These are phyloP conservation scores for Cremastinae sp. DNA, from an alignment of 2,888 invertebrate species.

Conservation along the genomic window DNA sequence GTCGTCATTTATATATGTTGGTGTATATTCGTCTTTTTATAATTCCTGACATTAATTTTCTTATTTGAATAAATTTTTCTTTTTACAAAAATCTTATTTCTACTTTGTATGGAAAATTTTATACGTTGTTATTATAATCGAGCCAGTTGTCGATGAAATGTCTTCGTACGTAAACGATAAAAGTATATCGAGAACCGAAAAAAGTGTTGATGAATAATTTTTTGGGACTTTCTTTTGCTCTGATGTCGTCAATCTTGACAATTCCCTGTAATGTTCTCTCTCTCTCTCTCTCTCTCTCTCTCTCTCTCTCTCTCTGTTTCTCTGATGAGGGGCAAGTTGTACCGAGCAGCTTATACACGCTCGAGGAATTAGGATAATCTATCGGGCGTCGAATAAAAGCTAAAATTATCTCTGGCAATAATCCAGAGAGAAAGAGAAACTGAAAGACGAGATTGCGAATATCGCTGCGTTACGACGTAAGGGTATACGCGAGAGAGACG, in stretches of 20 bases:
- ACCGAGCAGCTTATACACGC: conserved; percentile 58
- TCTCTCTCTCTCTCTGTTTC: conserved; percentile 1
- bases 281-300: conserved; percentile 6
- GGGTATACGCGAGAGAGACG: conserved; percentile 8
- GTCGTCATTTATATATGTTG: too few relatives aligned
- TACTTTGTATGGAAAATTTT: too few relatives aligned
- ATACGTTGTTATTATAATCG: too few relatives aligned
- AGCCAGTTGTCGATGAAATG: too few relatives aligned
- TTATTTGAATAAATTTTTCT: too few relatives aligned
- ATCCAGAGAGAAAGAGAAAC: conserved; percentile 66
- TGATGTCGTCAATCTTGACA: not conserved
- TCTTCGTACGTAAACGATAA: too few relatives aligned
- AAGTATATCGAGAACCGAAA: too few relatives aligned
- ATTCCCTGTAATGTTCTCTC: not conserved
- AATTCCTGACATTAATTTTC: too few relatives aligned
- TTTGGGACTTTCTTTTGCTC: too few relatives aligned
- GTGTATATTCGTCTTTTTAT: too few relatives aligned
- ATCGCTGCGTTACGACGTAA: conserved; percentile 23
- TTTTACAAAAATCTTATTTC: too few relatives aligned
- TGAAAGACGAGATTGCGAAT: conserved; percentile 48
- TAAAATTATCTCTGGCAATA: conserved; percentile 74
- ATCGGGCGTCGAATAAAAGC: conserved; percentile 73
- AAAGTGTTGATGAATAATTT: too few relatives aligned
- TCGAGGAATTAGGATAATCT: conserved; percentile 72
- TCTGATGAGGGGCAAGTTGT: conserved; percentile 11